Evolutionary conservation across 2,113 vertebrate species (phyloP).

Genomic region (Mastomys natalensis): DNA sequence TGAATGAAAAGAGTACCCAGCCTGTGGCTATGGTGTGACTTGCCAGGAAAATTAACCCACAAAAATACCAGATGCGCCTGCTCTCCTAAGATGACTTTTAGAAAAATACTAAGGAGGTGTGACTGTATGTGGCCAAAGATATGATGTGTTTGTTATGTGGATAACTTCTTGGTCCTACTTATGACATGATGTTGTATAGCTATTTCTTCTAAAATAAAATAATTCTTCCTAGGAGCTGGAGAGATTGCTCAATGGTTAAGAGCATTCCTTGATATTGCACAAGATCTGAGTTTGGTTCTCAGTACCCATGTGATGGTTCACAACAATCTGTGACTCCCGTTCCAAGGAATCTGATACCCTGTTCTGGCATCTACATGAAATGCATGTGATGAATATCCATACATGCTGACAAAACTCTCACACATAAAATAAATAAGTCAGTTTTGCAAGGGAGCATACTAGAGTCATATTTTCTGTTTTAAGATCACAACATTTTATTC

Average conservation of each 20-base stretch:
- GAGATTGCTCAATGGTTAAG: not conserved
- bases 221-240: not conserved
- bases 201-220: not conserved
- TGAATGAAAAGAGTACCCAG: accelerated
- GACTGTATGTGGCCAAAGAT: not conserved
- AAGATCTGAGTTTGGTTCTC: not conserved
- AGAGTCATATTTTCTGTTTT: not conserved
- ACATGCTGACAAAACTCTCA: not conserved
- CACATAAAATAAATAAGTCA: not conserved
- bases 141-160: not conserved
- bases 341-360: not conserved
- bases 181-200: not conserved
- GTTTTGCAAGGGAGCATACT: not conserved
- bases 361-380: not conserved
- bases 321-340: not conserved
- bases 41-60: not conserved
- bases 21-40: not conserved
- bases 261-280: not conserved
- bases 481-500: not conserved
- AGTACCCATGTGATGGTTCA: too few species aligned
- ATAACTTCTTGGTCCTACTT: not conserved
- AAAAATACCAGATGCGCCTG: not conserved
- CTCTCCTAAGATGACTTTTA: not conserved
- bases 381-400: not conserved
- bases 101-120: not conserved